Base-by-base conservation (phyloP, 1,140 invertebrate species). In the Polyergus mexicanus region DNA sequence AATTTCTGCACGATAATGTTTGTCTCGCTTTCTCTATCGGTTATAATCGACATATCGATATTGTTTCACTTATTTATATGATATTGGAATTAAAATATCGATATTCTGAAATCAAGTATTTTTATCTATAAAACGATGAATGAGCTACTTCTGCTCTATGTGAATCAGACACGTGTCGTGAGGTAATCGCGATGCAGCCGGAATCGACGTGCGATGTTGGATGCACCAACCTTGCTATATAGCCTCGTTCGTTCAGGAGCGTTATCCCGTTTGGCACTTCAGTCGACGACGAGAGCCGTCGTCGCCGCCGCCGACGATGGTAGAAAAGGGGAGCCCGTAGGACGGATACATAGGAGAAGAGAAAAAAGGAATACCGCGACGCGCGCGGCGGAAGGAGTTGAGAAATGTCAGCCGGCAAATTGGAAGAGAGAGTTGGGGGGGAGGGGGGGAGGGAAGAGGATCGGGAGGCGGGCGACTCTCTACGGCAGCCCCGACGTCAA, bases 321-420 rank as follows among this genome's bases (percentile, higher is more conserved):
- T 22, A 38, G 54, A 62, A 71, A 51, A 16, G 47, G 47, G 54
- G 16, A 44, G 22, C 38, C 11, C 25, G 13, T 76, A 35, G 54
- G 65, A 47, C 16, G 74, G 35, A 85, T 44, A 54, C 56, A 76
- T 28, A 65, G 75, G 62, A 66, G 62, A 58, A 38, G 32, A 44
- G 78, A 62, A 84, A 44, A 83, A 78, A 85, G 62, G n/a, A 47
- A 85, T 56, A 71, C 77, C 62, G 56, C 88, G 83, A 72, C 51
- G 58, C 38, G 75, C 68, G 81, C 35, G 69, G 65, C 72, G 54
- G 86, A 88, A 90, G 84, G 86, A 91, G 90, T 85, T 92, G 88
- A 91, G 91, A 93, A 94, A 93, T 93, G 92, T 94, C 92, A 93
- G 88, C 86, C 92, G 90, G 92, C 90, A 93, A 94, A 94, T 93